Conservation (phyloP, 2,888 invertebrate genomes). For the Hermodice carunculata region DNA sequence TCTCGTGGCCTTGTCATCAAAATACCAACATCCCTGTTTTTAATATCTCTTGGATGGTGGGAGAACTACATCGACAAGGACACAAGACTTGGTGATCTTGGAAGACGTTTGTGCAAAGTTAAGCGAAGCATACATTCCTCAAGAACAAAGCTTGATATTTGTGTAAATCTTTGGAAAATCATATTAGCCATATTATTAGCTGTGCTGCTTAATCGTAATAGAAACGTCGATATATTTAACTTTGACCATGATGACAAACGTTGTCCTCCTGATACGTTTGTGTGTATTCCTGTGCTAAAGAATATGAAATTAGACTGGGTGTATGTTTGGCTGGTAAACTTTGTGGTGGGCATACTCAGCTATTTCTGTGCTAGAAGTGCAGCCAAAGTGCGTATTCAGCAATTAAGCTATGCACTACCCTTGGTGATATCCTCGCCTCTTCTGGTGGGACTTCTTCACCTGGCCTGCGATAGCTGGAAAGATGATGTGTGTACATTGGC, state of each 20-base stretch:
- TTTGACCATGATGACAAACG: slow-evolving; percentile 3
- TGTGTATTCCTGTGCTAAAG: too few species aligned
- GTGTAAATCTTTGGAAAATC: slow-evolving; percentile 94
- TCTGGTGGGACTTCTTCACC: slow-evolving; percentile 87
- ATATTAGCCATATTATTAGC: slow-evolving; percentile 66
- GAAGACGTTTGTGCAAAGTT: slow-evolving; percentile 73
- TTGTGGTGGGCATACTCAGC: slow-evolving; percentile 86
- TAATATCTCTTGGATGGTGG: slow-evolving; percentile 97
- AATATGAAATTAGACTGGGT: slow-evolving; percentile 13
- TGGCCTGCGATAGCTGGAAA: slow-evolving; percentile 88
- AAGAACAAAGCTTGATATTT: slow-evolving; percentile 90
- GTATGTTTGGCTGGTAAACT: slow-evolving; percentile 74
- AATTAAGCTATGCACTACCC: slow-evolving; percentile 97
- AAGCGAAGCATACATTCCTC: slow-evolving; percentile 81
- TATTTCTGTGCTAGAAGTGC: slow-evolving; percentile 96
- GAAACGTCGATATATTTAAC: too few species aligned
- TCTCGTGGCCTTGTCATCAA: too few species aligned
- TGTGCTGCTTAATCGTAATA: too few species aligned
- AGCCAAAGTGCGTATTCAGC: slow-evolving; percentile 95
- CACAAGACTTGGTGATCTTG: slow-evolving; percentile 78
- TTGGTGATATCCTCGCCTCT: slow-evolving; percentile 93
- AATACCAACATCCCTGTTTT: slow-evolving; percentile 87
- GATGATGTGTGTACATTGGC: slow-evolving; percentile 80
- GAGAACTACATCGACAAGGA: slow-evolving; percentile 94
- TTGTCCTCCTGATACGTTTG: too few species aligned